These are phyloP conservation scores for Trialeurodes vaporariorum DNA, from an alignment of 1,140 invertebrate genomes.

Conservation along the genomic window DNA sequence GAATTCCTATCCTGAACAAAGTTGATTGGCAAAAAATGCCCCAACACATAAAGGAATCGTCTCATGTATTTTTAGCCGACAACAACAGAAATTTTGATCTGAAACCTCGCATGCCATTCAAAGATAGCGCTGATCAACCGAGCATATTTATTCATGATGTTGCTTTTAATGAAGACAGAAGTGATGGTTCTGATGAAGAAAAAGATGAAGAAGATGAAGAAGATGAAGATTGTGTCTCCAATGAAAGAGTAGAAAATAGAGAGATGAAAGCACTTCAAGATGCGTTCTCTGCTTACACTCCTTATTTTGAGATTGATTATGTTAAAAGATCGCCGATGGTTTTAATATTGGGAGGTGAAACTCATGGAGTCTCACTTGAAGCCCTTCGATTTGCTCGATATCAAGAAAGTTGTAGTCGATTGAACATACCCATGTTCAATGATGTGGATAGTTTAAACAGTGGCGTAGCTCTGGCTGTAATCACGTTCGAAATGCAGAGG, in stretches of 20 bases:
- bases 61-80: conserved; percentile 59
- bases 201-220: conserved; percentile 15
- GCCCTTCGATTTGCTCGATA: conserved; percentile 42
- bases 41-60: conserved; percentile 37
- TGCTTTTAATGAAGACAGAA: conserved; percentile 25
- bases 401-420: conserved; percentile 42
- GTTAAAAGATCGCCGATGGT: conserved; percentile 39
- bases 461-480: conserved; percentile 62
- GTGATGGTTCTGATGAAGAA: conserved; percentile 25
- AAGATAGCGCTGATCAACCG: not conserved
- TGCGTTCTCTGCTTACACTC: conserved; percentile 39
- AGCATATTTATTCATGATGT: too few relatives aligned
- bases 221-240: conserved; percentile 8
- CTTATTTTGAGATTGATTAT: conserved; percentile 52
- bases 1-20: conserved; percentile 49
- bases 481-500: conserved; percentile 73
- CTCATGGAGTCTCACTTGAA: conserved; percentile 61
- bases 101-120: not conserved
- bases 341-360: conserved; percentile 79
- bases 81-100: conserved; percentile 37
- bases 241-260: conserved; percentile 17
- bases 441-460: conserved; percentile 77
- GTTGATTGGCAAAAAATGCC: conserved; percentile 51
- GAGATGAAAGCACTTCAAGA: conserved; percentile 15
- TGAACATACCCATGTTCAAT: conserved; percentile 66